phyloP scores from a whole-genome alignment of 2,113 vertebrate genomes.

The Rhinichthys klamathensis region DNA sequence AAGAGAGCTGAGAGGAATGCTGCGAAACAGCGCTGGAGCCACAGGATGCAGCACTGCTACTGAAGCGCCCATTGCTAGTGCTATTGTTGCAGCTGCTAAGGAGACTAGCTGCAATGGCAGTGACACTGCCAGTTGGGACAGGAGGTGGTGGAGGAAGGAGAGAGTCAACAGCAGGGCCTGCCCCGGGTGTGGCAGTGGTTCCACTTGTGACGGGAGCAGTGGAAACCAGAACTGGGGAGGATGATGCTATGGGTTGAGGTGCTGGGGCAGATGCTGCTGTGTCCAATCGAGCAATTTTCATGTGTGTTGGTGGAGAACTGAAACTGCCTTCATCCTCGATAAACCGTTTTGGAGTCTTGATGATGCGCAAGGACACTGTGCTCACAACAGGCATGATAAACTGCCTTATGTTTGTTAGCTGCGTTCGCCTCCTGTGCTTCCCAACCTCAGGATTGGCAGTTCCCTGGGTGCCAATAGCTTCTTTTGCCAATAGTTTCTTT shows the following conservation, averaged over 20 bases:
- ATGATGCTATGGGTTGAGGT: conserved; percentile 57
- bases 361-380: conserved; percentile 93
- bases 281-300: conserved; percentile 90
- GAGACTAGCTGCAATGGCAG: conserved; percentile 62
- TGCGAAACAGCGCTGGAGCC: conserved; percentile 94
- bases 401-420: conserved; percentile 96
- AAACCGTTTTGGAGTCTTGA: conserved; percentile 96
- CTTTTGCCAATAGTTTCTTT: conserved; percentile 89
- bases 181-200: conserved; percentile 24
- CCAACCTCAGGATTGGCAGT: conserved; percentile 71
- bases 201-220: conserved; percentile 41
- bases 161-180: conserved; percentile 61
- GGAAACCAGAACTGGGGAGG: conserved; percentile 45
- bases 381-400: conserved; percentile 99
- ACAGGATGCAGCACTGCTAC: conserved; percentile 87
- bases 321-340: conserved; percentile 94
- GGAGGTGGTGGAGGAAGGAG: conserved; percentile 71
- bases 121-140: conserved; percentile 51
- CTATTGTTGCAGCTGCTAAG: conserved; percentile 74
- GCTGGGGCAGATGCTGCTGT: conserved; percentile 67
- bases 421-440: conserved; percentile 86
- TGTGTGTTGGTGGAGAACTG: conserved; percentile 80
- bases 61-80: conserved; percentile 85
- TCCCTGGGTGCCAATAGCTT: conserved; percentile 72
- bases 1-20: conserved; percentile 96